These are phyloP conservation scores for Poeciliopsis retropinna DNA, from an alignment of 2,113 vertebrate species.

Conservation along the genomic window DNA sequence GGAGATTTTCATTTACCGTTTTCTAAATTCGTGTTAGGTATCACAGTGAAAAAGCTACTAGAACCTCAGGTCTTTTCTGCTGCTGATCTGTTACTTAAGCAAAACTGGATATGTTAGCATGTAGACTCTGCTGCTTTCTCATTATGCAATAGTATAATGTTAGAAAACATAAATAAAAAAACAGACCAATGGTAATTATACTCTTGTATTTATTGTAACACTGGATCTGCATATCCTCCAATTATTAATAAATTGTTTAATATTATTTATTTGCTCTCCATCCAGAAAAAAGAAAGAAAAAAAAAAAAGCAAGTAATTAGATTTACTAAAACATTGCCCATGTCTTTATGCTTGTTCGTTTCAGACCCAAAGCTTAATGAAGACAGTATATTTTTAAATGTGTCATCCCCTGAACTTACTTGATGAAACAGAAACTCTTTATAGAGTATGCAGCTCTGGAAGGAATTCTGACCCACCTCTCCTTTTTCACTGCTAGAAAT, in stretches of 20 bases:
- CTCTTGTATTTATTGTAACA: background rate
- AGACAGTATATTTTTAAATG: background rate
- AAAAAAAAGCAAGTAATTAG: background rate
- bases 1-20: too few relatives aligned
- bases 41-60: background rate
- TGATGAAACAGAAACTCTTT: background rate
- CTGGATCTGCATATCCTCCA: background rate
- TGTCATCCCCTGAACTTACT: background rate
- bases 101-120: background rate
- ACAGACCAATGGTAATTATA: background rate
- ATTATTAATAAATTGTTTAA: background rate
- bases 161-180: background rate
- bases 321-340: background rate
- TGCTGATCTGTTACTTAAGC: background rate
- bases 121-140: background rate
- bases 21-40: background rate
- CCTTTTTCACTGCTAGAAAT: too few relatives aligned
- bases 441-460: too few relatives aligned
- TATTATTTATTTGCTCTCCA: slow-evolving; percentile 13
- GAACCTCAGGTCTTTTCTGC: background rate
- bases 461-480: background rate
- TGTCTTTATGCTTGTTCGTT: background rate
- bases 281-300: slow-evolving; percentile 71
- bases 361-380: background rate
- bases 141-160: background rate